Percentiles rank a stretch among this genome's conserved stretches.
Conservation (phyloP, 2,113 vertebrate genomes). For the Monopterus albus region DNA sequence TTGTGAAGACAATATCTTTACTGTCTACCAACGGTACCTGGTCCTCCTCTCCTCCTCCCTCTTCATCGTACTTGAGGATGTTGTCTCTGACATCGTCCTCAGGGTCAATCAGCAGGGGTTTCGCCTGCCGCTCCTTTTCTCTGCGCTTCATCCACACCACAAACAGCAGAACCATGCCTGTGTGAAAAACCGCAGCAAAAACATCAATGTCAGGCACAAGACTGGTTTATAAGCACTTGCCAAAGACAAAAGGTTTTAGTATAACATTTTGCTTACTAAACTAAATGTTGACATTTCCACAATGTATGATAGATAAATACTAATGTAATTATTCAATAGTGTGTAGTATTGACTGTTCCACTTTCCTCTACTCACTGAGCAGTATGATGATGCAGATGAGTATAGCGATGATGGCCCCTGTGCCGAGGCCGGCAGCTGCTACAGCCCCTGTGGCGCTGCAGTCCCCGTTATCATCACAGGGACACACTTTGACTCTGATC, state of each 20-base stretch:
- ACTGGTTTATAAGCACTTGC: background rate
- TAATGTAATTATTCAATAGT: background rate
- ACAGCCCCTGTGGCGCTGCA: slow-evolving; percentile 92
- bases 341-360: too few relatives aligned
- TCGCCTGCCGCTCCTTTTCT: slow-evolving; percentile 94
- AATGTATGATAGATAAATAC: too few relatives aligned
- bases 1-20: background rate
- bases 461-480: slow-evolving; percentile 94
- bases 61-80: slow-evolving; percentile 96
- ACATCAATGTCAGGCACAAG: background rate
- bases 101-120: slow-evolving; percentile 95
- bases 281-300: background rate
- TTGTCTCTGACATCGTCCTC: slow-evolving; percentile 97
- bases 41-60: slow-evolving; percentile 97
- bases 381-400: slow-evolving; percentile 95
- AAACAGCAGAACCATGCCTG: slow-evolving; percentile 95
- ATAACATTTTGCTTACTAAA: too few relatives aligned
- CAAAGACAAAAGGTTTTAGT: too few relatives aligned
- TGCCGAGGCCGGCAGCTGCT: slow-evolving; percentile 93
- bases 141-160: slow-evolving; percentile 94
- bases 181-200: background rate
- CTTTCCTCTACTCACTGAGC: slow-evolving; percentile 86
- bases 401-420: slow-evolving; percentile 94
- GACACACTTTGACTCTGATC: slow-evolving; percentile 97
- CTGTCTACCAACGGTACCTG: slow-evolving; percentile 82